phyloP scores from a whole-genome alignment of 2,113 vertebrate species.

The Oriolus oriolus region DNA sequence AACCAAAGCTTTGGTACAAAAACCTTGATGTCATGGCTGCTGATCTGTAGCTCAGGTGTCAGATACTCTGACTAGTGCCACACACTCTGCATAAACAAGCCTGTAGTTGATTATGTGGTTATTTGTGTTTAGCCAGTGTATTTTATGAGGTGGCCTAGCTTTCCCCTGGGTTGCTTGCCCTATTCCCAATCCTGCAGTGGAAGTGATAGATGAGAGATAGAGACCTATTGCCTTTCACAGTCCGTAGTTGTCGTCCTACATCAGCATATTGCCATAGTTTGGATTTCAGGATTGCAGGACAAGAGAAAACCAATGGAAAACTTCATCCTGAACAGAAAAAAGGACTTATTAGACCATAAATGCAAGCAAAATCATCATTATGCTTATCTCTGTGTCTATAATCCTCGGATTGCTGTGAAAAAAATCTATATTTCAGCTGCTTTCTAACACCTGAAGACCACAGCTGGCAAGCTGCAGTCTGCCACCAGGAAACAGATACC shows the following conservation, averaged over 20 bases:
- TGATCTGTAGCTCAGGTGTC: not conserved
- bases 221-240: not conserved
- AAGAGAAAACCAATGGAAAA: not conserved
- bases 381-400: not conserved
- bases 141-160: not conserved
- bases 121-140: not conserved
- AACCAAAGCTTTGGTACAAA: not conserved
- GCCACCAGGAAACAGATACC: not conserved
- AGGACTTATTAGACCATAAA: not conserved
- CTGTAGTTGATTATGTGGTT: not conserved
- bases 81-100: not conserved
- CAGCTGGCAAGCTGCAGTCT: not conserved
- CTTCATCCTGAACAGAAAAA: not conserved
- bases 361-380: not conserved
- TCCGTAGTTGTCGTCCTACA: rapidly evolving
- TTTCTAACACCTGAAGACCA: not conserved
- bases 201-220: rapidly evolving
- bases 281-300: not conserved
- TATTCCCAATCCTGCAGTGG: not conserved
- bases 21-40: not conserved
- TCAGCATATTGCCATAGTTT: not conserved
- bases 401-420: not conserved
- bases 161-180: not conserved
- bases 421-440: not conserved
- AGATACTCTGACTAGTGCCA: not conserved